Conservation (phyloP, 2,888 invertebrate genomes). For the Craniophora ligustri region DNA sequence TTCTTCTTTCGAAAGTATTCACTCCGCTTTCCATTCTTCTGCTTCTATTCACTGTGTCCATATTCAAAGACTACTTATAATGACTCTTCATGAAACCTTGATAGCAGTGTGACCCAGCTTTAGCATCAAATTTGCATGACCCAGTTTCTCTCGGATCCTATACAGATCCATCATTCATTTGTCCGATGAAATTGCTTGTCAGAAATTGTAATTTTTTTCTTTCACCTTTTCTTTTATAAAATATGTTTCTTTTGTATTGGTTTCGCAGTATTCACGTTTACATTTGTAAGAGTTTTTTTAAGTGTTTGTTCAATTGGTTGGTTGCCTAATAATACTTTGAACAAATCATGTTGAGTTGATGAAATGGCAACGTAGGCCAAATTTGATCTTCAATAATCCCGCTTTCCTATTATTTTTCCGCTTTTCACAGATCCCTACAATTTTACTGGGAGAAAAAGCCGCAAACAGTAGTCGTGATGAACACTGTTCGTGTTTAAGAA, state of each 20-base stretch:
- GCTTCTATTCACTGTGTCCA: neutral
- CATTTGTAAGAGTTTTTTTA: neutral
- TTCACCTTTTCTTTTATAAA: constrained; percentile 6
- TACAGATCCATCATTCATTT: constrained; percentile 34
- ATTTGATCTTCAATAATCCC: too few species aligned
- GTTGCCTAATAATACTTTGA: too few species aligned
- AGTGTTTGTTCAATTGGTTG: too few species aligned
- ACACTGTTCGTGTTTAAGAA: too few species aligned
- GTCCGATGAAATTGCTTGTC: constrained; percentile 11
- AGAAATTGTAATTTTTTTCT: constrained; percentile 14
- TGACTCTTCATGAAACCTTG: neutral
- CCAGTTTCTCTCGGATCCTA: constrained; percentile 27
- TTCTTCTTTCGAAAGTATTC: too few species aligned
- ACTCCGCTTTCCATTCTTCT: too few species aligned
- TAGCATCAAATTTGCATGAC: constrained; percentile 31
- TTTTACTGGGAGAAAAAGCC: too few species aligned
- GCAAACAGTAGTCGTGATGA: too few species aligned
- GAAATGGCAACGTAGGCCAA: too few species aligned
- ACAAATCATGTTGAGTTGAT: too few species aligned
- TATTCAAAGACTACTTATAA: neutral
- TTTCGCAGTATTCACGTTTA: neutral
- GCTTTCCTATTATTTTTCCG: too few species aligned
- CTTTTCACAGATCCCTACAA: too few species aligned
- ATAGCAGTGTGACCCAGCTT: neutral
- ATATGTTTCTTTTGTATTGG: constrained; percentile 1